Evolutionary conservation across 2,797 vertebrate species (phyloP).

Genomic region (Liparis tanakae): DNA sequence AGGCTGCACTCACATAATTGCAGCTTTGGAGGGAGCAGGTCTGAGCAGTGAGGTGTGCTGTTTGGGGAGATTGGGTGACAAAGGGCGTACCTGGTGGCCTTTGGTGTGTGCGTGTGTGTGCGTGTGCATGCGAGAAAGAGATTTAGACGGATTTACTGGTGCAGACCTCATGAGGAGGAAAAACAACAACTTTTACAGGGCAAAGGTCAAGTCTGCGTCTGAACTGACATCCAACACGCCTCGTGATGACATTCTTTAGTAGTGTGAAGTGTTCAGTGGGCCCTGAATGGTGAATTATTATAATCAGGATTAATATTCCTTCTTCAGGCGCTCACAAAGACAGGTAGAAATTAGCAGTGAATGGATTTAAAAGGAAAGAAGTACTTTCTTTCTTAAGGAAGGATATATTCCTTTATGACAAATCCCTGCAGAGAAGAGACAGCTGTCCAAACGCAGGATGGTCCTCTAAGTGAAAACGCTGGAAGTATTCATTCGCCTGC

Average conservation of each 20-base stretch:
- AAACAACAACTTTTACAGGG: constrained; percentile 70
- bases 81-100: constrained; percentile 77
- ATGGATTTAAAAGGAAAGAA: constrained; percentile 50
- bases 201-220: constrained; percentile 78
- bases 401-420: constrained; percentile 66
- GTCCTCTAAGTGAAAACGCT: constrained; percentile 65
- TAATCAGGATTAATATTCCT: constrained; percentile 69
- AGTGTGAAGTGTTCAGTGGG: constrained; percentile 26
- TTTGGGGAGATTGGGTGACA: constrained; percentile 86
- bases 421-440: constrained; percentile 74
- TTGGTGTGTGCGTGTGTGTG: constrained; percentile 51
- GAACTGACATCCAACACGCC: constrained; percentile 66
- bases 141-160: constrained; percentile 78
- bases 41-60: constrained; percentile 84
- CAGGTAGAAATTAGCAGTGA: constrained; percentile 68
- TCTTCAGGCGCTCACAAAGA: constrained; percentile 62
- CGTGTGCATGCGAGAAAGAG: constrained; percentile 35
- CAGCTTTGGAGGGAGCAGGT: constrained; percentile 88
- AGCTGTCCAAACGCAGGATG: constrained; percentile 71
- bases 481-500: constrained; percentile 56
- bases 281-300: constrained; percentile 35
- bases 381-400: constrained; percentile 36
- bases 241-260: constrained; percentile 66
- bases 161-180: constrained; percentile 73
- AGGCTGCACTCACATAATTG: constrained; percentile 88